These are phyloP conservation scores for Idris sp. DNA, from an alignment of 1,140 invertebrate genomes.

Conservation along the genomic window DNA sequence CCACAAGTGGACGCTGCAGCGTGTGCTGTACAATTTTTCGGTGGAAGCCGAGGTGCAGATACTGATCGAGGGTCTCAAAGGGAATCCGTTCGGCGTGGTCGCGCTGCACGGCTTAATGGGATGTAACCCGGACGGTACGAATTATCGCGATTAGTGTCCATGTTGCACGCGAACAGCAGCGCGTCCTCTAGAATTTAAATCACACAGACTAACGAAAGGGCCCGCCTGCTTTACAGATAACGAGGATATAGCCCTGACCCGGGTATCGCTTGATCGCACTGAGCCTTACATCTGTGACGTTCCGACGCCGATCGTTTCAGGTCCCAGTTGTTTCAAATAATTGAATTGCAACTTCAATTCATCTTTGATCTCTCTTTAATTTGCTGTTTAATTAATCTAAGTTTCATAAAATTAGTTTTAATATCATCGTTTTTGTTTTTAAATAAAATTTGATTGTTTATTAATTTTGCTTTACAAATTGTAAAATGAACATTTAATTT, in stretches of 20 bases:
- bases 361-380: slow-evolving; percentile 7
- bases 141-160: slow-evolving; percentile 63
- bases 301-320: slow-evolving; percentile 48
- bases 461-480: too few species aligned
- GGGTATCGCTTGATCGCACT: slow-evolving; percentile 58
- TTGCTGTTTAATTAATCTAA: neutral
- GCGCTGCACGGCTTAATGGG: slow-evolving; percentile 60
- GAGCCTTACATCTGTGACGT: slow-evolving; percentile 59
- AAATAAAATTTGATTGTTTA: too few species aligned
- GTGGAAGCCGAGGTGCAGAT: slow-evolving; percentile 45
- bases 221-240: slow-evolving; percentile 63
- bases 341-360: slow-evolving; percentile 55
- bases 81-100: slow-evolving; percentile 56
- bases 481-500: too few species aligned
- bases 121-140: slow-evolving; percentile 62
- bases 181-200: slow-evolving; percentile 61
- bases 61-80: slow-evolving; percentile 59
- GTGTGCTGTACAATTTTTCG: slow-evolving; percentile 53
- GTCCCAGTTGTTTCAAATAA: slow-evolving; percentile 41
- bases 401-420: neutral
- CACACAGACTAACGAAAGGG: slow-evolving; percentile 61
- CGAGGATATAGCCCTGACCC: slow-evolving; percentile 62
- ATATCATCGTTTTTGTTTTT: too few species aligned
- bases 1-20: slow-evolving; percentile 40
- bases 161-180: slow-evolving; percentile 58